Evolutionary conservation across 2,888 invertebrate genomes (phyloP), one percentile per base, ranked within the genome.

Genomic region (Dolichomitus sp.): DNA sequence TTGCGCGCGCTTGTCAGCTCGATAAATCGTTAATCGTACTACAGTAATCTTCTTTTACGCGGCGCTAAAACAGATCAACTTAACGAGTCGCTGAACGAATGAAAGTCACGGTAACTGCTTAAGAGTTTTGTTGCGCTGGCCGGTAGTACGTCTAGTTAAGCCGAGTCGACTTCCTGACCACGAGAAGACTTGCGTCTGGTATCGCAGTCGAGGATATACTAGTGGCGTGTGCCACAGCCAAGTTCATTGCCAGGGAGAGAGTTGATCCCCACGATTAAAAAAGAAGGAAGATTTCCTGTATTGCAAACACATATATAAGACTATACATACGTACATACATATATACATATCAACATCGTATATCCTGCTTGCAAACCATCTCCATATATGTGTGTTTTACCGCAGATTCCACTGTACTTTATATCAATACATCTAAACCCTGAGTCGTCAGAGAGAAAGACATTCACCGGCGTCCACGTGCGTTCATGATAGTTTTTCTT

Each of bases 191-290:
- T 86, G 84, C 88, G 86, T 84, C 86, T 89, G 85, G 90, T 89
- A 88, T 91, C 91, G 92, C 88, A 88, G 92, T 86, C 90, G 89
- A 89, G 87, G 86, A 86, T 88, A 89, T 84, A 93, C 93, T 93
- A 92, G 87, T 86, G 86, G 83, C 87, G 83, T 87, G 45, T 65
- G 40, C 63, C 84, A 73, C 73, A 73, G 74, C 85, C 90, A 93
- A 92, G 93, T 93, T 93, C 93, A 93, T 90, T 93, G 92, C 92
- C 92, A 92, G 87, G 79, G 90, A 91, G 92, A 92, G 91, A 91
- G 90, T 90, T 85, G 90, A 89, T 89, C 86, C 81, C 70, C 78
- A 83, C 87, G 89, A 87, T 88, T 89, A 88, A 88, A 85, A 83
- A 81, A 83, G 85, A 87, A 88, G 88, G 68, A 80, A 82, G 77